Base-by-base conservation (phyloP, 2,797 vertebrate species). In the Macropus fuliginosus region DNA sequence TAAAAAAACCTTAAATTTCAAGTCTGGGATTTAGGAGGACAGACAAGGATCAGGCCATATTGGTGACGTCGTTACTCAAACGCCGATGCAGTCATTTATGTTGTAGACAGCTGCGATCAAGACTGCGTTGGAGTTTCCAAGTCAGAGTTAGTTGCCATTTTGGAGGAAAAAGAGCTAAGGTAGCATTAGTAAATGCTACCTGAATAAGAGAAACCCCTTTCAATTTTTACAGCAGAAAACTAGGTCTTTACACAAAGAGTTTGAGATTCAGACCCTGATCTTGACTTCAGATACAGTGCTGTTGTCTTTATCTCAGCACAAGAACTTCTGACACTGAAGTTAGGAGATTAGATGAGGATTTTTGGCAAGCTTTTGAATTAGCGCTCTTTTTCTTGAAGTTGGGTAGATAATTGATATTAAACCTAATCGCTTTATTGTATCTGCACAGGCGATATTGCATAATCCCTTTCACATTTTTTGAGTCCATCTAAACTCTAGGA, bases 1-100 rank as follows among this genome's bases (percentile, higher is more conserved):
- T 99, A 99, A 98, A 99, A 99, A 98, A 99, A 99, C 98, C 99
- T 99, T 96, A 99, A 99, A 98, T 99, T 99, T 98, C 99, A 99
- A 99, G 99, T 99, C 57, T 99, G 99, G 99, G 99, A 99, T 98
- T 99, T 99, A 89, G 99, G 99, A 98, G 99, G 99, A 98, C 99
- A 99, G 98, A 99, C 99, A 1, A 99, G 99, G 98, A 99, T 99
- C 98, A 99, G 99, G 99, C 99, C 99, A 0, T 99, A 99, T 90
- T 99, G 99, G 99, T 98, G 99, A 87, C 99, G 99, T 97, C 99
- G 99, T 96, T 99, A 99, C 96, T 99, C 99, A 2, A 99, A 99
- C 98, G 99, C 99, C 21, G 99, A 99, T 0, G 99, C 99, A 0
- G 99, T 99, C 89, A 99, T 99, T 97, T 99, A 99, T 0, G 99